Conservation (phyloP, 2,113 vertebrate genomes). For the Piprites chloris region DNA sequence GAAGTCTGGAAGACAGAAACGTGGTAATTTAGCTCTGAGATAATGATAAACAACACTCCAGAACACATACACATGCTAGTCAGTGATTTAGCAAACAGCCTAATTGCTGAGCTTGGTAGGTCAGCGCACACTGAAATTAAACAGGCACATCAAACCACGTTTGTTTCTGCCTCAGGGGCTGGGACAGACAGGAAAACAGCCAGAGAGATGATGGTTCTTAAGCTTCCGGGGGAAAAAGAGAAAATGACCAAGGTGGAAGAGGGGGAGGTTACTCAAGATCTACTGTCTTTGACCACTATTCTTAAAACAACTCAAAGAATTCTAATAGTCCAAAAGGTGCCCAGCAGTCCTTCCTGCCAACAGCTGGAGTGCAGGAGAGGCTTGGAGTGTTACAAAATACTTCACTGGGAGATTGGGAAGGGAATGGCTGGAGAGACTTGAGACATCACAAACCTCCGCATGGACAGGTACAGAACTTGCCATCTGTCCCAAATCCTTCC, state of each 20-base stretch:
- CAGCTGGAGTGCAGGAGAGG: not conserved
- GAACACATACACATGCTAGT: not conserved
- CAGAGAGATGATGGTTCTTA: not conserved
- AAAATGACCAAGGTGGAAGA: not conserved
- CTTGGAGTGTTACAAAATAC: not conserved
- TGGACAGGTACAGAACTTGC: not conserved
- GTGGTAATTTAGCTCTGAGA: not conserved
- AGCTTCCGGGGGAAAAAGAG: not conserved
- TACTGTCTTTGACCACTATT: not conserved
- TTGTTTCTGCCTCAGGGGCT: not conserved
- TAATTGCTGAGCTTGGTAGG: not conserved
- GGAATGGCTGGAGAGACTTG: not conserved
- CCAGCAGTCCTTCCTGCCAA: not conserved
- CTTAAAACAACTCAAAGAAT: not conserved
- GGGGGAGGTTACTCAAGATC: not conserved
- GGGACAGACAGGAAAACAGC: not conserved
- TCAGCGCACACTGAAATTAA: not conserved
- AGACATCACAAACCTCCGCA: not conserved
- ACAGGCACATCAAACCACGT: not conserved
- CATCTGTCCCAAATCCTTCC: not conserved
- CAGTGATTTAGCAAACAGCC: not conserved
- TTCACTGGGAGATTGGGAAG: not conserved
- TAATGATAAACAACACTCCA: not conserved
- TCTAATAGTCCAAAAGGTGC: not conserved
- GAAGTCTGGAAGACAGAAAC: slow-evolving; percentile 72